Conservation (phyloP, 2,797 vertebrate genomes). For the Manis pentadactyla region DNA sequence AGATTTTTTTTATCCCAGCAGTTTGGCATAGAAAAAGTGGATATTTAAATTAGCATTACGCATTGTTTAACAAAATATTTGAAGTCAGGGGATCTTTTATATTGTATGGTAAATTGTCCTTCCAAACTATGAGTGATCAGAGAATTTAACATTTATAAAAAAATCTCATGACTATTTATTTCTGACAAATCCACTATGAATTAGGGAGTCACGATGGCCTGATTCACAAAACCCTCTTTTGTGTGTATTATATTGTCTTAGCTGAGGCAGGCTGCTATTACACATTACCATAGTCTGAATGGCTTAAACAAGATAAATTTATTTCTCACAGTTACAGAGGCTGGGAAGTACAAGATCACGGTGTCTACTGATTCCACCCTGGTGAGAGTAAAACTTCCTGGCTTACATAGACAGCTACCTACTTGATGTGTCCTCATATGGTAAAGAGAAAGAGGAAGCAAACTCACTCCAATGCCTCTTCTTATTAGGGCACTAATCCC, state of each 20-base stretch:
- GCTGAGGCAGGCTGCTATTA: not conserved
- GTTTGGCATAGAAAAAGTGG: not conserved
- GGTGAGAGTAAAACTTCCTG: not conserved
- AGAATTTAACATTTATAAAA: constrained; percentile 85
- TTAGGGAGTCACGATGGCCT: constrained; percentile 68
- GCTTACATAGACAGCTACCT: not conserved
- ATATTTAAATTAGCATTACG: constrained; percentile 56
- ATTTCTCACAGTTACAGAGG: not conserved
- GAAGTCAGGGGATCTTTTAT: constrained; percentile 79
- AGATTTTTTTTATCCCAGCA: not conserved
- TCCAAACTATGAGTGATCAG: constrained; percentile 80
- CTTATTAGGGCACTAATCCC: not conserved
- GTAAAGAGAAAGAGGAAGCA: not conserved
- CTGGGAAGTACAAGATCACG: not conserved
- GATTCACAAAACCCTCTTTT: constrained; percentile 72
- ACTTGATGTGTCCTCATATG: not conserved
- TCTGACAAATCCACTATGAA: constrained; percentile 80
- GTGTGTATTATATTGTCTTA: constrained; percentile 21
- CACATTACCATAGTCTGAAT: not conserved
- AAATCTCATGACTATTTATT: constrained; percentile 85
- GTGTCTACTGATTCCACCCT: not conserved
- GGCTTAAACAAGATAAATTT: not conserved
- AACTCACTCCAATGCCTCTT: not conserved
- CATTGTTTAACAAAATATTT: constrained; percentile 66
- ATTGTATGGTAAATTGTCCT: constrained; percentile 79